Evolutionary conservation across 2,888 invertebrate genomes (phyloP).

Genomic region (Erpobdella octoculata): DNA sequence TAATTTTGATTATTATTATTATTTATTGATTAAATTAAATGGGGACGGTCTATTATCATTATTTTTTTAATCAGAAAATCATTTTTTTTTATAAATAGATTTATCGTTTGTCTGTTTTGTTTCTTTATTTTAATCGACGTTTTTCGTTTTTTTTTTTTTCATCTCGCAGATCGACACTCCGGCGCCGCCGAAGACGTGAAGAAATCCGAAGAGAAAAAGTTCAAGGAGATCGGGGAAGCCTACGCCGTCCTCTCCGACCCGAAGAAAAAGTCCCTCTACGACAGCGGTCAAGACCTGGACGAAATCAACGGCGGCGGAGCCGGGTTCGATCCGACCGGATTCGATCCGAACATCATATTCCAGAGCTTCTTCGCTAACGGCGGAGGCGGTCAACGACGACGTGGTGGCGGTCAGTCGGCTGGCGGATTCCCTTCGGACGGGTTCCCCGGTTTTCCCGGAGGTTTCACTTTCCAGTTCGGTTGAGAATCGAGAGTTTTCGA

Average conservation of each 20-base stretch:
- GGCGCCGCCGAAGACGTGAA: slow-evolving; percentile 74
- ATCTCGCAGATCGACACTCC: slow-evolving; percentile 75
- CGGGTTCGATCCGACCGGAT: slow-evolving; percentile 67
- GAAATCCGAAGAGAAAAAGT: slow-evolving; percentile 82
- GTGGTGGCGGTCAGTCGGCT: slow-evolving; percentile 36
- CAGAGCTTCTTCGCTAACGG: slow-evolving; percentile 67
- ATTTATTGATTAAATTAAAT: no score
- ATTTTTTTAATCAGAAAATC: no score
- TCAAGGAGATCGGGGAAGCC: slow-evolving; percentile 93
- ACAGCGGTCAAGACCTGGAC: slow-evolving; percentile 80
- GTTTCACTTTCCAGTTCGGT: background rate
- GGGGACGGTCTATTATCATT: no score
- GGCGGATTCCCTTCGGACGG: slow-evolving; percentile 16
- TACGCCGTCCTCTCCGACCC: slow-evolving; percentile 83
- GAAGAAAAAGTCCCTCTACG: slow-evolving; percentile 79
- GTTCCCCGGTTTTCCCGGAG: slow-evolving; percentile 57
- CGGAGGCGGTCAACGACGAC: slow-evolving; percentile 38
- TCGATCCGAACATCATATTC: slow-evolving; percentile 74
- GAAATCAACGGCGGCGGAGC: slow-evolving; percentile 60
- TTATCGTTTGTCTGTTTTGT: background rate
- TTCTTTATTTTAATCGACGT: background rate
- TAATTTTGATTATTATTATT: no score
- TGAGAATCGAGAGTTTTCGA: background rate
- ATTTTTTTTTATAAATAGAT: no score
- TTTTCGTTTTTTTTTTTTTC: background rate